A percentile compares a stretch with the other conserved stretches of the same genome.
Evolutionary conservation across 2,888 invertebrate species (phyloP).

Genomic region (Drosophila pseudotalamancana): DNA sequence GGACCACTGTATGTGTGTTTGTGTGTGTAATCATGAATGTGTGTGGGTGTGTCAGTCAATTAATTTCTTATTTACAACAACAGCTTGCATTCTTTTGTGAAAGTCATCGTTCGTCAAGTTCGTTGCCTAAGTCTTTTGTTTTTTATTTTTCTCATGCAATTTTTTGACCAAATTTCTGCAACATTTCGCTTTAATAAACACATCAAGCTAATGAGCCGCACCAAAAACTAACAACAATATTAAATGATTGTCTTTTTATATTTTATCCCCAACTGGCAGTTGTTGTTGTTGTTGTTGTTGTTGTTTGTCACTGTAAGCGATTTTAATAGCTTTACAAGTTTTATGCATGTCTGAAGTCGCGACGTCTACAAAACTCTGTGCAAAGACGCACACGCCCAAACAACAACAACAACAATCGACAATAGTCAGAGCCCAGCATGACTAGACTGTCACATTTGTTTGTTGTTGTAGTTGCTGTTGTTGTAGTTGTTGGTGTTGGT

Average conservation of each 20-base stretch:
- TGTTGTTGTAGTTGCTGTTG: conserved; percentile 32
- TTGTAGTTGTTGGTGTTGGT: conserved; percentile 26
- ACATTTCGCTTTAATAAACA: conserved; percentile 71
- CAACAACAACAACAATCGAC: conserved; percentile 25
- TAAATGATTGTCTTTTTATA: conserved; percentile 41
- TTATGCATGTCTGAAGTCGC: conserved; percentile 55
- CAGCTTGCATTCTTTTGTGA: conserved; percentile 61
- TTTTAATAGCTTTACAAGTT: conserved; percentile 61
- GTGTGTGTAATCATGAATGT: background rate
- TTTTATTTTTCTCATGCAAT: conserved; percentile 21
- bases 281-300: conserved; percentile 24
- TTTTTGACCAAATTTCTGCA: conserved; percentile 41
- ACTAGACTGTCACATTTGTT: conserved; percentile 49
- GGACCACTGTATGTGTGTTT: background rate
- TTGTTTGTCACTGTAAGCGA: conserved; percentile 41
- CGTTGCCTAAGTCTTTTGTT: conserved; percentile 68
- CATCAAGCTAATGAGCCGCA: conserved; percentile 52
- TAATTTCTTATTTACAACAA: conserved; percentile 36
- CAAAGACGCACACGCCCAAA: conserved; percentile 74
- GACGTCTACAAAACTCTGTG: conserved; percentile 32
- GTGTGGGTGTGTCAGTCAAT: conserved; percentile 25
- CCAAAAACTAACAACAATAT: conserved; percentile 44
- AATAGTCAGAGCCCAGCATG: conserved; percentile 51
- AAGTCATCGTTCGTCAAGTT: conserved; percentile 71
- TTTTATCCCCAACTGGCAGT: conserved; percentile 1